phyloP scores from a whole-genome alignment of 1,140 invertebrate genomes.

The Drosophila pachea region DNA sequence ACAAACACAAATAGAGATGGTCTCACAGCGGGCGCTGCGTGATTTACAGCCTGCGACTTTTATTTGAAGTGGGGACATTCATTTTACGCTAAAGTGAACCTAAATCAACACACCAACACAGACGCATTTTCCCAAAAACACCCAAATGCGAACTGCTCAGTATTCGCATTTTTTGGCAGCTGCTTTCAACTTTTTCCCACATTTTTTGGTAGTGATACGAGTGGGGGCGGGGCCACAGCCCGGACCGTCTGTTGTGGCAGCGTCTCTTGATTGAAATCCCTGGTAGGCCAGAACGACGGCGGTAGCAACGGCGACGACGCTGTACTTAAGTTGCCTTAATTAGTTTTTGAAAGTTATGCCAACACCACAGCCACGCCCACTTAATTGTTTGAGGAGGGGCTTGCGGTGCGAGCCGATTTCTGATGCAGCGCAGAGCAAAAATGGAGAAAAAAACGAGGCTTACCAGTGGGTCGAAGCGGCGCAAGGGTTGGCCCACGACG shows the following conservation, averaged over 20 bases:
- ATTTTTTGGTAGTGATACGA: background rate
- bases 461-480: conserved; percentile 24
- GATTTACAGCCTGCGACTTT: conserved; percentile 76
- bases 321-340: conserved; percentile 78
- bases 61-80: conserved; percentile 77
- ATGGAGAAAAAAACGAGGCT: background rate
- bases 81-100: conserved; percentile 77
- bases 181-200: conserved; percentile 26
- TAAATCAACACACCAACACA: conserved; percentile 72
- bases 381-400: conserved; percentile 57
- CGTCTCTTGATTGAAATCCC: conserved; percentile 71
- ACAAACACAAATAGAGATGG: conserved; percentile 40
- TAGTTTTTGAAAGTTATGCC: conserved; percentile 77
- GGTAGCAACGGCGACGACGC: conserved; percentile 25
- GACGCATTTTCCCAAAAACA: conserved; percentile 1
- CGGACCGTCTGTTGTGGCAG: conserved; percentile 50
- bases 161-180: conserved; percentile 51
- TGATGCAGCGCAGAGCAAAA: conserved; percentile 28
- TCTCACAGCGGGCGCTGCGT: conserved; percentile 54
- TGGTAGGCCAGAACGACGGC: conserved; percentile 54
- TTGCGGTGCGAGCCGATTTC: conserved; percentile 38
- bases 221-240: background rate
- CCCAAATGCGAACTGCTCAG: conserved; percentile 15
- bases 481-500: background rate
- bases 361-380: conserved; percentile 67